Conservation (phyloP, 2,113 vertebrate genomes). For the Centrocercus urophasianus region DNA sequence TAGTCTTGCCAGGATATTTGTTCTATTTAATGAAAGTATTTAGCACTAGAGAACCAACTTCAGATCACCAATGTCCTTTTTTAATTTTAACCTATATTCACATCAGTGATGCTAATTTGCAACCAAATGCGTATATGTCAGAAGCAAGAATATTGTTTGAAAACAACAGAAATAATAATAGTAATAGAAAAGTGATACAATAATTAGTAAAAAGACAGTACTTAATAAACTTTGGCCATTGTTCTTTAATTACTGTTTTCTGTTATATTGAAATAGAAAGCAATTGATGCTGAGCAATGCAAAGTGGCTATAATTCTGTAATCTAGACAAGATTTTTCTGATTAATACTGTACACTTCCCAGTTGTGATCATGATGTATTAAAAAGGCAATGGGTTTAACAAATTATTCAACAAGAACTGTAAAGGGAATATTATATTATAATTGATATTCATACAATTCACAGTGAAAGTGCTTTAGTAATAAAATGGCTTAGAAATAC, state of each 20-base stretch:
- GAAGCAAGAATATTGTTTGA: background rate
- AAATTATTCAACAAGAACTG: background rate
- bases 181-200: background rate
- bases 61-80: background rate
- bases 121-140: background rate
- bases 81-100: background rate
- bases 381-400: background rate
- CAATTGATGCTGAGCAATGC: background rate
- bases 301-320: background rate
- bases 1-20: too few species aligned
- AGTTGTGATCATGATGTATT: background rate
- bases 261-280: background rate
- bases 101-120: background rate
- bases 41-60: background rate
- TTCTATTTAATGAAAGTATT: background rate
- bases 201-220: background rate
- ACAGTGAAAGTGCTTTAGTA: background rate
- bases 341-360: background rate
- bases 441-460: background rate
- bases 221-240: background rate
- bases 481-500: background rate
- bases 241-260: background rate
- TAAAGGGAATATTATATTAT: background rate
- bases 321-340: background rate
- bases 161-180: background rate